phyloP scores from a whole-genome alignment of 2,113 vertebrate species.

The Donacobius atricapilla region DNA sequence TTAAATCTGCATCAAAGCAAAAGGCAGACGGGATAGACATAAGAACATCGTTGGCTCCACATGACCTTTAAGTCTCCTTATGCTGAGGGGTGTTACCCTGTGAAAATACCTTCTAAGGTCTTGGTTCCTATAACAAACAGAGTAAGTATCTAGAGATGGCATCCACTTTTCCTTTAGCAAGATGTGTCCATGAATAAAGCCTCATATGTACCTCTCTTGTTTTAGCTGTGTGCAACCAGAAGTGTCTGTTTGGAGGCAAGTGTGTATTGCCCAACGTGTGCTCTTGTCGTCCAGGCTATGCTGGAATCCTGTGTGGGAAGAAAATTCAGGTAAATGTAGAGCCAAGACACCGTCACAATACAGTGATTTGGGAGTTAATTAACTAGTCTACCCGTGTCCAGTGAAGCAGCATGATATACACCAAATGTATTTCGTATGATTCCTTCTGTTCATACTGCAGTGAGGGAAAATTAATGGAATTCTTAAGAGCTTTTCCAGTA shows the following conservation, averaged over 20 bases:
- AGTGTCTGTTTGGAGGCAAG: conserved; percentile 83
- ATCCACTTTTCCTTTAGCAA: not conserved
- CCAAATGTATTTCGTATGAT: not conserved
- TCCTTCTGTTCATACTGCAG: not conserved
- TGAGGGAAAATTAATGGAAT: not conserved
- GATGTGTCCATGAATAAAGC: not conserved
- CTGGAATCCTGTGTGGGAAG: conserved; percentile 77
- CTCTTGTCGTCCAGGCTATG: conserved; percentile 80
- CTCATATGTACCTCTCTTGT: not conserved
- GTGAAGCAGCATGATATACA: not conserved
- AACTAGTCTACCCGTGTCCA: not conserved
- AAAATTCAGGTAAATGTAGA: conserved; percentile 71
- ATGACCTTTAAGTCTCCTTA: not conserved
- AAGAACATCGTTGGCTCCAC: not conserved
- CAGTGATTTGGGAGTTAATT: not conserved
- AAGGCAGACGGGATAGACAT: not conserved
- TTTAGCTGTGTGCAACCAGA: conserved; percentile 83
- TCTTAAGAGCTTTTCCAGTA: not conserved
- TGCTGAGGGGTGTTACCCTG: not conserved
- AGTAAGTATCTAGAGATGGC: not conserved
- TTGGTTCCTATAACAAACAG: not conserved
- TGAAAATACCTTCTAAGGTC: not conserved
- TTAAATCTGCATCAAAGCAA: not conserved
- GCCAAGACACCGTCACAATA: not conserved
- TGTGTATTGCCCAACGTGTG: conserved; percentile 83